These are phyloP conservation scores for Oscheius sp. DNA, from an alignment of 2,888 invertebrate species.

Conservation along the genomic window DNA sequence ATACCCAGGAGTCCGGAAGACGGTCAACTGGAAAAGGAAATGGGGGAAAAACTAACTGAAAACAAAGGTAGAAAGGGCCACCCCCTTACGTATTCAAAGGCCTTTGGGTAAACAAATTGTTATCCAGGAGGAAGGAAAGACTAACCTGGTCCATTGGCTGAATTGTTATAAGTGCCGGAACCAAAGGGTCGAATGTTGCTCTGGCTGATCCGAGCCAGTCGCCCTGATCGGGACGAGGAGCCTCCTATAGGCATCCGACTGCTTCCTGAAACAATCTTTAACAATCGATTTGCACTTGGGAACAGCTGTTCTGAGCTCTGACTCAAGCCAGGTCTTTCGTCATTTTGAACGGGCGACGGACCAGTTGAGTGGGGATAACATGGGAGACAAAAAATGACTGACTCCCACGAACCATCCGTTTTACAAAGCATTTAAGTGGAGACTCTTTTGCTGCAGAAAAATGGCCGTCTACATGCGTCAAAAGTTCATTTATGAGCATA, in stretches of 20 bases:
- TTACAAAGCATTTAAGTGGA: no score
- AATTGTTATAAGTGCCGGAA: constrained; percentile 39
- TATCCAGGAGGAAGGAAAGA: neutral
- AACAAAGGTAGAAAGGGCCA: neutral
- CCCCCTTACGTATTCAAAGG: neutral
- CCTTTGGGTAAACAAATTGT: constrained; percentile 13
- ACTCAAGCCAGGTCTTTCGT: neutral
- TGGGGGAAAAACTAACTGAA: neutral
- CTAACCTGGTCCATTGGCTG: constrained; percentile 30
- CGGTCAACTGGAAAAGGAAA: neutral
- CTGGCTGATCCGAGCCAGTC: constrained; percentile 57
- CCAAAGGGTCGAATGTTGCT: constrained; percentile 53
- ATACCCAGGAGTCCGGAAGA: neutral
- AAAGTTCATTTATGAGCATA: no score
- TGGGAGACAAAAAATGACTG: constrained; percentile 31
- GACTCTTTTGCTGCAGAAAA: no score
- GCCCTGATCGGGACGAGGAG: constrained; percentile 53
- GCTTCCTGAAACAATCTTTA: constrained; percentile 11
- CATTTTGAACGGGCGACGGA: constrained; percentile 23
- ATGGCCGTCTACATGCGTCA: no score
- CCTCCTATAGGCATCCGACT: constrained; percentile 47
- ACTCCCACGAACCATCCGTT: no score
- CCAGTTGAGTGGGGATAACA: constrained; percentile 8
- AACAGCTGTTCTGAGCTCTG: constrained; percentile 31
- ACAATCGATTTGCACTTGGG: constrained; percentile 6